These are phyloP conservation scores for Brachionus paranguensis DNA, from an alignment of 1,140 invertebrate genomes.

Conservation along the genomic window DNA sequence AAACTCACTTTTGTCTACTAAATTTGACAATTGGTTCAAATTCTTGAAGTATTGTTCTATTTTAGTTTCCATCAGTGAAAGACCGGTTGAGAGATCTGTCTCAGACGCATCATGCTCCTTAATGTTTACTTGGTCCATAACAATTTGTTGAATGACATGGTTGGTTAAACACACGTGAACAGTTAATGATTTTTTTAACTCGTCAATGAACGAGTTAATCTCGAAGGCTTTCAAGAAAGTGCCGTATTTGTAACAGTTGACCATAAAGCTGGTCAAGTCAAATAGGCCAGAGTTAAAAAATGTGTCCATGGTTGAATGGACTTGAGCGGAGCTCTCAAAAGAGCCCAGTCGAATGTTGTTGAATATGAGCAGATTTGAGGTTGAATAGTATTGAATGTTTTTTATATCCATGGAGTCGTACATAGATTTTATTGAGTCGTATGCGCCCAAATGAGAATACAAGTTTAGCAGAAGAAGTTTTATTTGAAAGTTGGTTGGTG, in stretches of 20 bases:
- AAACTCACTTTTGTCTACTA: not conserved
- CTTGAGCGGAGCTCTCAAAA: not conserved
- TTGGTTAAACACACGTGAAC: conserved; percentile 23
- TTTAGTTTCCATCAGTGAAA: not conserved
- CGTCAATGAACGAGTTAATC: not conserved
- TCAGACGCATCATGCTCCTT: not conserved
- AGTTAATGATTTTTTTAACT: not conserved
- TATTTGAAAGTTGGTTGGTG: conserved; percentile 34
- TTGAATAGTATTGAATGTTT: conserved; percentile 38
- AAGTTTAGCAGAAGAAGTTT: not conserved
- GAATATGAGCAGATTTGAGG: not conserved
- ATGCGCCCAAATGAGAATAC: conserved; percentile 30
- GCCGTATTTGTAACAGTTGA: conserved; percentile 35
- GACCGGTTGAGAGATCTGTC: not conserved
- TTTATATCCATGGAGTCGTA: conserved; percentile 37
- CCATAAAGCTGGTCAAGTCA: conserved; percentile 26
- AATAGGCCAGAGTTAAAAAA: conserved; percentile 6
- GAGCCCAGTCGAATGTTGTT: conserved; percentile 17
- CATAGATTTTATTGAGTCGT: not conserved
- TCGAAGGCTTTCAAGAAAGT: conserved; percentile 36
- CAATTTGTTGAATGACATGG: not conserved
- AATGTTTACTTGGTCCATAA: not conserved
- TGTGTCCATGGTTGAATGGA: not conserved
- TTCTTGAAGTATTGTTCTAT: conserved; percentile 18
- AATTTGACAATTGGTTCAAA: not conserved